Conservation (phyloP, 2,888 invertebrate genomes). For the Desoria tigrina region DNA sequence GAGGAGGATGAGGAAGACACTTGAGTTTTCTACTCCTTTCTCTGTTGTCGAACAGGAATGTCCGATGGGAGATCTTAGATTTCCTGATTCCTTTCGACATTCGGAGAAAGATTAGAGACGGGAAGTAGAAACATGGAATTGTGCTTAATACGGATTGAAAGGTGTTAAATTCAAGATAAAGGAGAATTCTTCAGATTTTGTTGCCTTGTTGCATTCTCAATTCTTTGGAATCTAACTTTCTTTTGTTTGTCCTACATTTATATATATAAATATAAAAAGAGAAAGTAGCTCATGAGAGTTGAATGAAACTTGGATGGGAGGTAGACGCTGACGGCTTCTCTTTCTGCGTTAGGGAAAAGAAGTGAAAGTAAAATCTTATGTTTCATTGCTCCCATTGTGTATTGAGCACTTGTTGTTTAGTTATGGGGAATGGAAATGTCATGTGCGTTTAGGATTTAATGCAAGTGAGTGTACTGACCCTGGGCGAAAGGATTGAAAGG, state of each 20-base stretch:
- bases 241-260: neutral
- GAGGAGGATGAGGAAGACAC: neutral
- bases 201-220: neutral
- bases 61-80: slow-evolving; percentile 9
- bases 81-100: slow-evolving; percentile 3
- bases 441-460: no score
- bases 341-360: no score
- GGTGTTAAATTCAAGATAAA: neutral
- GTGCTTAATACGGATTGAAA: slow-evolving; percentile 3
- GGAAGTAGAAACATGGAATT: neutral
- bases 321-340: no score
- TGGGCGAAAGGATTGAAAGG: no score
- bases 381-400: no score
- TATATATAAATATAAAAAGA: no score
- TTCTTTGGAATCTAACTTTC: neutral
- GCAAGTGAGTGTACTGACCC: no score
- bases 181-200: neutral
- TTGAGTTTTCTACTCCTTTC: neutral
- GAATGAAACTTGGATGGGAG: no score
- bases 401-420: no score
- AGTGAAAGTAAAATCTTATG: no score
- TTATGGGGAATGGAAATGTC: no score
- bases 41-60: neutral
- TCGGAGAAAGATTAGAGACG: neutral
- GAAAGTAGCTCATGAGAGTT: no score